phyloP scores from a whole-genome alignment of 2,888 invertebrate genomes.

The Cremastobaeus sp. region DNA sequence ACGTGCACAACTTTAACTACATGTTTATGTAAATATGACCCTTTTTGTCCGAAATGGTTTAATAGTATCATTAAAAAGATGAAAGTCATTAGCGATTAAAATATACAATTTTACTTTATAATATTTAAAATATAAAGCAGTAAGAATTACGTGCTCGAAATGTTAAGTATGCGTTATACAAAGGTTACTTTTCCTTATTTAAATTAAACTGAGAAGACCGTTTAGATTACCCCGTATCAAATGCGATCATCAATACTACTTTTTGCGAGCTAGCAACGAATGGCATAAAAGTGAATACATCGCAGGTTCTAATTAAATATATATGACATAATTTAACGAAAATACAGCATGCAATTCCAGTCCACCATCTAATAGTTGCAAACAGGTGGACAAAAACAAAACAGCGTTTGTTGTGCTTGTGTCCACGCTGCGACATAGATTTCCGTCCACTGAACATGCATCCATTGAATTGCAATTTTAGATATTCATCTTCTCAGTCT shows the following conservation, averaged over 20 bases:
- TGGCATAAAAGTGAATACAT: too few relatives aligned
- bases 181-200: conserved; percentile 23
- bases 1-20: conserved; percentile 18
- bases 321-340: too few relatives aligned
- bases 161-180: conserved; percentile 26
- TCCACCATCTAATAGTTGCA: conserved; percentile 13
- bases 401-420: too few relatives aligned
- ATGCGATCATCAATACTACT: conserved; percentile 11
- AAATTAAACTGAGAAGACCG: conserved; percentile 38
- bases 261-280: neutral
- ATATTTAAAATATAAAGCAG: conserved; percentile 28
- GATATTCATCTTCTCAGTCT: conserved; percentile 47
- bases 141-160: conserved; percentile 34
- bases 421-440: too few relatives aligned
- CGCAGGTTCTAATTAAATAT: too few relatives aligned
- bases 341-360: conserved; percentile 25
- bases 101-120: conserved; percentile 35
- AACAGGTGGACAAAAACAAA: neutral
- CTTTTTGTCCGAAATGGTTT: conserved; percentile 31
- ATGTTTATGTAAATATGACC: conserved; percentile 19
- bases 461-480: conserved; percentile 13
- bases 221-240: conserved; percentile 18
- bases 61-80: conserved; percentile 17
- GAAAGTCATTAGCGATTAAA: conserved; percentile 29
- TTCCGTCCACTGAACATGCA: conserved; percentile 25